These are phyloP conservation scores for Hyla sarda DNA, from an alignment of 2,113 vertebrate species.

Conservation along the genomic window DNA sequence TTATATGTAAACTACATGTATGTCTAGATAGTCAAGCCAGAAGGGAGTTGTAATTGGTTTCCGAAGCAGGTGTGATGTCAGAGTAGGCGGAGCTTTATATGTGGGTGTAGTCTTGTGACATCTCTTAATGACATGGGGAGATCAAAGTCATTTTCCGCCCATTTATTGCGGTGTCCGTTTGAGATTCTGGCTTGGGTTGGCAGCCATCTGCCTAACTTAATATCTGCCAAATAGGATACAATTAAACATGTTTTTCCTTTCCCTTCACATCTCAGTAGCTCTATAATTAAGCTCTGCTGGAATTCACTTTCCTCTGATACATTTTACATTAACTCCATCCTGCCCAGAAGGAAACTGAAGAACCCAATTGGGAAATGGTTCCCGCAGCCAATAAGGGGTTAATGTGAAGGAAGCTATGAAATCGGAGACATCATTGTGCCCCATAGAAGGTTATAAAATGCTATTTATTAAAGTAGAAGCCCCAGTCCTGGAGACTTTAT, in stretches of 20 bases:
- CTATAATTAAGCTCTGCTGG: slow-evolving; percentile 51
- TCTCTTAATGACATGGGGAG: slow-evolving; percentile 2
- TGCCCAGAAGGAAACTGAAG: not conserved
- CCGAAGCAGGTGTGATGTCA: not conserved
- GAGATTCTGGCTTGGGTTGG: slow-evolving; percentile 40
- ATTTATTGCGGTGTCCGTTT: slow-evolving; percentile 53
- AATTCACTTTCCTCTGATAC: slow-evolving; percentile 16
- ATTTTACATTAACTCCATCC: slow-evolving; percentile 36
- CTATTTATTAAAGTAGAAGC: too few species aligned
- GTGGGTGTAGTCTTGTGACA: slow-evolving; percentile 1
- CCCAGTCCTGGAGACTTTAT: not conserved
- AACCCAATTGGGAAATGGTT: not conserved
- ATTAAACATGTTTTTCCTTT: slow-evolving; percentile 51
- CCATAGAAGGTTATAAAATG: not conserved
- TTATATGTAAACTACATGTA: too few species aligned
- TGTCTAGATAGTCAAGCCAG: too few species aligned
- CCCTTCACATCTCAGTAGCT: slow-evolving; percentile 51
- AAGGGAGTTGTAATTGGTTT: too few species aligned
- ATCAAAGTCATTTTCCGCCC: slow-evolving; percentile 1
- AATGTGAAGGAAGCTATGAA: too few species aligned
- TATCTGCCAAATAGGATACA: slow-evolving; percentile 51
- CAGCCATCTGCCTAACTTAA: slow-evolving; percentile 48
- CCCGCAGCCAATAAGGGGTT: not conserved
- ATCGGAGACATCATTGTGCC: not conserved
- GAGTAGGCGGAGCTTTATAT: not conserved